Percentiles rank a stretch among this genome's conserved stretches.
phyloP scores from a whole-genome alignment of 2,888 invertebrate species.

The Neocrepidodera transversa region DNA sequence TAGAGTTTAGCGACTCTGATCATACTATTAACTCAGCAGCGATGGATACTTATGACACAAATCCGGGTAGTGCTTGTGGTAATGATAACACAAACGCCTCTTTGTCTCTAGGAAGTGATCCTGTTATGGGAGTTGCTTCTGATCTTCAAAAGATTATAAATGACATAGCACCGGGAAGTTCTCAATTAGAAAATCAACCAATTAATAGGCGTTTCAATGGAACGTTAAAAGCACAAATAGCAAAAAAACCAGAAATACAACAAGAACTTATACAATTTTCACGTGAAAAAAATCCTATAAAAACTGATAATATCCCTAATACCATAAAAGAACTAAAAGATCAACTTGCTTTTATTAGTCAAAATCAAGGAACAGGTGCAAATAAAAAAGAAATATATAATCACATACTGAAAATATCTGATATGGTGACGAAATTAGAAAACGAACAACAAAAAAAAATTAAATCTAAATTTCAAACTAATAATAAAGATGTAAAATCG shows the following conservation, averaged over 20 bases:
- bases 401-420: neutral
- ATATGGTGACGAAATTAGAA: slow-evolving; percentile 2
- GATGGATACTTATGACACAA: neutral
- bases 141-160: neutral
- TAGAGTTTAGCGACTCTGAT: neutral
- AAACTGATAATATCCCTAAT: neutral
- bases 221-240: slow-evolving; percentile 10
- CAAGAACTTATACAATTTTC: slow-evolving; percentile 2
- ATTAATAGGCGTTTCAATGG: slow-evolving; percentile 4
- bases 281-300: neutral
- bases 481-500: neutral
- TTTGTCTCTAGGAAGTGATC: neutral
- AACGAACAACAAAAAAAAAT: neutral
- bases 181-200: neutral
- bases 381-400: neutral
- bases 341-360: neutral
- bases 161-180: neutral
- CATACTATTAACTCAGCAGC: slow-evolving; percentile 1
- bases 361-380: neutral
- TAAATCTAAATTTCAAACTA: too few species aligned
- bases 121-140: neutral
- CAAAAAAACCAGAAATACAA: neutral
- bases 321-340: neutral
- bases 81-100: too few species aligned
- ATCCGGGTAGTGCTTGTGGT: neutral